A percentile compares a stretch with the other conserved stretches of the same genome.
Conservation (phyloP, 2,113 vertebrate genomes). For the Tetraodon nigroviridis region DNA sequence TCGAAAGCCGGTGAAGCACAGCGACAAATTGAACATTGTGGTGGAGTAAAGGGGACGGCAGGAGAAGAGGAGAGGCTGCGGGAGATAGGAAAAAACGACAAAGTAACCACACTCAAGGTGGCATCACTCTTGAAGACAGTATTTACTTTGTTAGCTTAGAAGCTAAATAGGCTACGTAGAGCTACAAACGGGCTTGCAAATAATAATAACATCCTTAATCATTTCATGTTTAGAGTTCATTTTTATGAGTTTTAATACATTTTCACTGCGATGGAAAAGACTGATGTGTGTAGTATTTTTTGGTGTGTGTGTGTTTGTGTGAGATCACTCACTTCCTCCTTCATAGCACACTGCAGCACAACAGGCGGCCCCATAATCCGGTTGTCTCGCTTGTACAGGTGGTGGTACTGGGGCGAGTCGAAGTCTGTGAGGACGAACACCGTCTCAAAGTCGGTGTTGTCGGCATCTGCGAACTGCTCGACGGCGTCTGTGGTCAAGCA, state of each 20-base stretch:
- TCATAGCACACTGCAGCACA: conserved; percentile 82
- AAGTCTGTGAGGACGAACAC: conserved; percentile 88
- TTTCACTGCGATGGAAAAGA: no score
- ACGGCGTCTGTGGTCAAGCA: conserved; percentile 79
- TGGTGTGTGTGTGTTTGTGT: background rate
- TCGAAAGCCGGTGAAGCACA: conserved; percentile 96
- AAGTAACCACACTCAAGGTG: background rate
- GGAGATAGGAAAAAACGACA: background rate
- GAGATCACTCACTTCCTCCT: conserved; percentile 76
- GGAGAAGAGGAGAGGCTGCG: conserved; percentile 86
- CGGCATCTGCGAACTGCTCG: conserved; percentile 80
- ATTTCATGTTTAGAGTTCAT: no score
- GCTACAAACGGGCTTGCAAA: no score
- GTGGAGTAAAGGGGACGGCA: conserved; percentile 90
- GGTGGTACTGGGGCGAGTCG: conserved; percentile 76
- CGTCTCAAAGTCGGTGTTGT: conserved; percentile 85
- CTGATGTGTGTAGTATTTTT: no score
- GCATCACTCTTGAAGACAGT: background rate
- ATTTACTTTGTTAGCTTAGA: no score
- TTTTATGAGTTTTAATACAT: no score
- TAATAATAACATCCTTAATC: no score
- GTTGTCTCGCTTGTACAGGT: conserved; percentile 83
- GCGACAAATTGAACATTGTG: conserved; percentile 88
- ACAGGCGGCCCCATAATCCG: conserved; percentile 90
- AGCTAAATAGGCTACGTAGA: no score